Percentiles rank a stretch among this genome's conserved stretches.
phyloP scores from a whole-genome alignment of 2,797 vertebrate genomes.

The Chelonia mydas region DNA sequence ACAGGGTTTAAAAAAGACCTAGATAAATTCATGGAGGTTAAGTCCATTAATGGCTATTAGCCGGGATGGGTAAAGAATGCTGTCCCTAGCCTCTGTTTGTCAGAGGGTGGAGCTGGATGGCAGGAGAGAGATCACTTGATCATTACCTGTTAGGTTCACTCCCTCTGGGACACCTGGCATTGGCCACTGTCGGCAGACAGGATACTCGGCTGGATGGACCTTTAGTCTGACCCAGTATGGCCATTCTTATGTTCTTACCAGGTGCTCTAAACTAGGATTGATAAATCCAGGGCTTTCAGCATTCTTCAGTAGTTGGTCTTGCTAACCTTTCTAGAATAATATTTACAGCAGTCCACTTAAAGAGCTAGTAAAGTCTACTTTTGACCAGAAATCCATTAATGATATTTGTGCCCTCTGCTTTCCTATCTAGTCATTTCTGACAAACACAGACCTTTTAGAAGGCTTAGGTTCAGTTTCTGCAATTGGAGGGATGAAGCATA shows the following conservation, averaged over 20 bases:
- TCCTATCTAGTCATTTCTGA: not conserved
- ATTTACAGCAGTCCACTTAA: not conserved
- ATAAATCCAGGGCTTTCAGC: not conserved
- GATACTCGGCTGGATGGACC: too few species aligned
- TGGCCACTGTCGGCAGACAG: too few species aligned
- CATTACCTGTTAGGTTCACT: too few species aligned
- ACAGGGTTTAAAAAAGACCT: too few species aligned
- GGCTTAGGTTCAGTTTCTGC: not conserved
- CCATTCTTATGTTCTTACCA: not conserved
- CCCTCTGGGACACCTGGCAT: too few species aligned
- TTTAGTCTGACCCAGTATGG: too few species aligned
- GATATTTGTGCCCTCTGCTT: not conserved
- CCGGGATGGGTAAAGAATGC: too few species aligned
- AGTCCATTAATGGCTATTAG: too few species aligned
- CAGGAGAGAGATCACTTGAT: too few species aligned
- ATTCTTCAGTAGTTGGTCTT: not conserved
- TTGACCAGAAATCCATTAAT: not conserved
- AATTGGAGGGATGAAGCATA: fast-evolving
- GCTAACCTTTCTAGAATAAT: not conserved
- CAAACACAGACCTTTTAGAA: not conserved
- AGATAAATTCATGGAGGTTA: too few species aligned
- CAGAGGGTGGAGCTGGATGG: too few species aligned
- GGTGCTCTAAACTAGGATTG: not conserved
- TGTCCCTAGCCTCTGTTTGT: too few species aligned
- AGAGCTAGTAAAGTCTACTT: fast-evolving